phyloP scores from a whole-genome alignment of 2,888 invertebrate genomes.

The Drosophila histrio region DNA sequence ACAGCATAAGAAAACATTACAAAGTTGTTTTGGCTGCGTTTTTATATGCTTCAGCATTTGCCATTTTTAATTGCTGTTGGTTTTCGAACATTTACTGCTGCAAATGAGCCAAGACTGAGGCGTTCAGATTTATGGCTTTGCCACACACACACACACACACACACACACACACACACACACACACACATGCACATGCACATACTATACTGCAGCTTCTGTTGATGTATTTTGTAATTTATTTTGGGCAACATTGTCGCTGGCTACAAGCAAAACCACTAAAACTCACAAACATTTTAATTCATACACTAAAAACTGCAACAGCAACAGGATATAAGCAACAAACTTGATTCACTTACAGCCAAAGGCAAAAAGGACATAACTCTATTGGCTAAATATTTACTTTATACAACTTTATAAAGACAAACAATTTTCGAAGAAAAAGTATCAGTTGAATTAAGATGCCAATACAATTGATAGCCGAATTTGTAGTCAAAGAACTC shows the following conservation, averaged over 20 bases:
- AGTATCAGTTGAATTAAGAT: neutral
- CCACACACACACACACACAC: slow-evolving; percentile 3
- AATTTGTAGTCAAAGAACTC: neutral
- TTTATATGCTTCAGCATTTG: slow-evolving; percentile 66
- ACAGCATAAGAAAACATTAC: slow-evolving; percentile 31
- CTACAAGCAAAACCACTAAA: slow-evolving; percentile 21
- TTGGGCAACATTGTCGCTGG: slow-evolving; percentile 58
- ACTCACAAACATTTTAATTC: slow-evolving; percentile 43
- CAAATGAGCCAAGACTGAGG: slow-evolving; percentile 68
- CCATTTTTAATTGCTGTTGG: slow-evolving; percentile 72
- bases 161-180: slow-evolving; percentile 4
- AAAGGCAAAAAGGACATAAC: neutral
- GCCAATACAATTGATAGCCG: neutral
- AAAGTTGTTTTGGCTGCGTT: slow-evolving; percentile 53
- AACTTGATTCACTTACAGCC: slow-evolving; percentile 25
- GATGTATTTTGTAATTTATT: slow-evolving; percentile 39
- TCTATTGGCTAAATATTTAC: neutral
- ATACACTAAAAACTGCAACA: slow-evolving; percentile 25
- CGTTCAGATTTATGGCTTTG: slow-evolving; percentile 68
- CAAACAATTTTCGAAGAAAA: neutral
- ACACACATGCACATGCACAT: neutral
- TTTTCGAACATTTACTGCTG: slow-evolving; percentile 74
- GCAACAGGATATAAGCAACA: slow-evolving; percentile 26
- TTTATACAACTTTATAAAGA: neutral
- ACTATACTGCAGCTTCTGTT: slow-evolving; percentile 10